Evolutionary conservation across 2,797 vertebrate species (phyloP).

Genomic region (Ctenopoma multispine): DNA sequence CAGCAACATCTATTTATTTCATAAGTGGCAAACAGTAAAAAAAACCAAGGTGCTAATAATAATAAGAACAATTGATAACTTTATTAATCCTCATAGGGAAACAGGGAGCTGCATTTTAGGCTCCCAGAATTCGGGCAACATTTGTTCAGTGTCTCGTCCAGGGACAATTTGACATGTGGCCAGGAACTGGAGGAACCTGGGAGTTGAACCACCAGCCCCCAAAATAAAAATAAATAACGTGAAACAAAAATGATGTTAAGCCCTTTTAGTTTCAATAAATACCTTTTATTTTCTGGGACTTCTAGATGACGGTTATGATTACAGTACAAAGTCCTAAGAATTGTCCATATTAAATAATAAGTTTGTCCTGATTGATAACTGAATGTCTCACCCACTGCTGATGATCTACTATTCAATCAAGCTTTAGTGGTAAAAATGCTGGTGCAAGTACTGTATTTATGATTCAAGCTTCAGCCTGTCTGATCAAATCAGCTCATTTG

Average conservation of each 20-base stretch:
- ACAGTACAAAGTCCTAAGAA: not conserved
- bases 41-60: too few relatives aligned
- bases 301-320: slow-evolving; percentile 17
- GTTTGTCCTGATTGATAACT: not conserved
- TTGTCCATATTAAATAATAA: slow-evolving; percentile 41
- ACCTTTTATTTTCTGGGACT: not conserved
- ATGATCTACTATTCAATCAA: slow-evolving; percentile 37
- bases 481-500: slow-evolving; percentile 62
- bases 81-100: too few relatives aligned
- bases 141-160: too few relatives aligned
- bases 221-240: too few relatives aligned
- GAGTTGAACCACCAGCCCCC: too few relatives aligned
- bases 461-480: slow-evolving; percentile 63
- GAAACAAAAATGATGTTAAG: not conserved
- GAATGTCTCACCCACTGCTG: slow-evolving; percentile 15
- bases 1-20: not conserved
- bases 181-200: too few relatives aligned
- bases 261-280: slow-evolving; percentile 3
- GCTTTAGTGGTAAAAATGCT: slow-evolving; percentile 37
- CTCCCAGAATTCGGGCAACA: too few relatives aligned
- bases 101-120: too few relatives aligned
- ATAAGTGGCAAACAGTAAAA: too few relatives aligned
- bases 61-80: too few relatives aligned
- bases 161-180: too few relatives aligned
- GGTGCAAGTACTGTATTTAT: slow-evolving; percentile 16